These are phyloP conservation scores for Elephas maximus DNA, from an alignment of 2,113 vertebrate genomes.

Conservation along the genomic window DNA sequence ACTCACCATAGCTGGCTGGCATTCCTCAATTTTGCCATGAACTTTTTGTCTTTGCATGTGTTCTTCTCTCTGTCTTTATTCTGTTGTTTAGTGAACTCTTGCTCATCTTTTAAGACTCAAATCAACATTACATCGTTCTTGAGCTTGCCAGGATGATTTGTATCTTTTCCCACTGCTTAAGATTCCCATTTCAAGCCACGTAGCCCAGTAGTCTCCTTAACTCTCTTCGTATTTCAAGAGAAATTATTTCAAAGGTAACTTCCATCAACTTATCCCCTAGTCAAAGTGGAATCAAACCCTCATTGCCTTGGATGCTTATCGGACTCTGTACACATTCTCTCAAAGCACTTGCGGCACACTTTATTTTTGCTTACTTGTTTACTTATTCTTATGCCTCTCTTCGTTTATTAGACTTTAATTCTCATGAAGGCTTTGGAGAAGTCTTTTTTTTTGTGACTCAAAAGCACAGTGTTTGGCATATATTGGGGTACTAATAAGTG, in stretches of 20 bases:
- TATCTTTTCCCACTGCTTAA: neutral
- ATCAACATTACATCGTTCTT: constrained; percentile 42
- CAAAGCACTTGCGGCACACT: neutral
- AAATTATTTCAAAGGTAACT: constrained; percentile 37
- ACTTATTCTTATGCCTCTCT: neutral
- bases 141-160: constrained; percentile 22
- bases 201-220: neutral
- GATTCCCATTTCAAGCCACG: constrained; percentile 13
- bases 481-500: neutral
- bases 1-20: neutral
- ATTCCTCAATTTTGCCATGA: neutral
- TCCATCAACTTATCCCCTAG: neutral
- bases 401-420: constrained; percentile 7
- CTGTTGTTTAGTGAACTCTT: neutral
- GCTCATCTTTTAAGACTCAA: neutral
- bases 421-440: neutral
- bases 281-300: neutral
- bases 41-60: neutral
- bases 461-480: neutral
- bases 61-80: neutral
- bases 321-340: neutral
- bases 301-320: neutral
- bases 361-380: constrained; percentile 10
- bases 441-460: neutral
- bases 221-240: neutral